phyloP scores from a whole-genome alignment of 2,888 invertebrate genomes.

The Tupiocoris notatus region DNA sequence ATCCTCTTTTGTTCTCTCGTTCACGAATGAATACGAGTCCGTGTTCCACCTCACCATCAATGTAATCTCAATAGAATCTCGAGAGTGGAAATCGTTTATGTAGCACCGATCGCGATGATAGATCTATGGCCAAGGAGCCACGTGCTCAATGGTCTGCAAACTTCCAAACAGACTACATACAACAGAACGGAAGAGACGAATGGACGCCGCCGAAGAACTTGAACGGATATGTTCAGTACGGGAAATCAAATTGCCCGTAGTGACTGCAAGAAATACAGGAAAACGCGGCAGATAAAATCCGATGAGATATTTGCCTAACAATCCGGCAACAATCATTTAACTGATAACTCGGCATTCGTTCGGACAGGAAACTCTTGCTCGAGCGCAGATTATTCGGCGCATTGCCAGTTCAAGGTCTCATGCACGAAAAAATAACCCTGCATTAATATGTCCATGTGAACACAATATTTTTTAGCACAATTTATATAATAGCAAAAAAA shows the following conservation, averaged over 20 bases:
- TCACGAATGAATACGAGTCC: too few species aligned
- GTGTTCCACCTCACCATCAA: too few species aligned
- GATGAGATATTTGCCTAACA: neutral
- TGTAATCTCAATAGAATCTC: too few species aligned
- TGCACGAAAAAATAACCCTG: too few species aligned
- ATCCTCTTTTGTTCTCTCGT: too few species aligned
- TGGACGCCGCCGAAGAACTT: neutral
- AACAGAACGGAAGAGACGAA: neutral
- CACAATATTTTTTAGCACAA: too few species aligned
- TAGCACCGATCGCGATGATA: too few species aligned
- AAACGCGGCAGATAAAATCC: neutral
- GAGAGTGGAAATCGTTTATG: too few species aligned
- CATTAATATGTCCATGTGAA: too few species aligned
- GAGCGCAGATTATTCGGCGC: too few species aligned
- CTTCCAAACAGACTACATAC: neutral
- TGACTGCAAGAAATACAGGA: neutral
- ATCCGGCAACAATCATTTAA: neutral
- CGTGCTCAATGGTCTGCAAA: neutral
- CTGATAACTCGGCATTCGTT: neutral
- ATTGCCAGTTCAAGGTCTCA: too few species aligned
- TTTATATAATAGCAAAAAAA: too few species aligned
- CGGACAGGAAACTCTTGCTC: neutral
- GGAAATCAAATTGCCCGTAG: neutral
- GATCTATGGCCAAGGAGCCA: neutral
- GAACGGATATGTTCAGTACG: neutral